Base-by-base conservation (phyloP, 2,797 vertebrate species). In the Podargus strigoides region DNA sequence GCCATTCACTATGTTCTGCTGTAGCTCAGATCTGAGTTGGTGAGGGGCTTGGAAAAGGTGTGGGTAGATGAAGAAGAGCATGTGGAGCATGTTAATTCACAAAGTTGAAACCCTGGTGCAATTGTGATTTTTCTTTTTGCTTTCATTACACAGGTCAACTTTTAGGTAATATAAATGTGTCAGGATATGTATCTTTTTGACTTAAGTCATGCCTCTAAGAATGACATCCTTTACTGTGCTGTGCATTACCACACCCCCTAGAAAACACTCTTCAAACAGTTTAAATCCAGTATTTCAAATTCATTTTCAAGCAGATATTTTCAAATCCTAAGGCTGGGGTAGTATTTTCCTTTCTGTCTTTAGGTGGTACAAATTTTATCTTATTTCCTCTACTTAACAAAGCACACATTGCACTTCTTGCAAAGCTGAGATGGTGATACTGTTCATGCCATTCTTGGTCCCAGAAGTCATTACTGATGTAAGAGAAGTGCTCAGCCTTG, bases 171-270 rank as follows among this genome's bases (percentile, higher is more conserved):
- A 9, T 55, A 90, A 90, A 30, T 74, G 30, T 19, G 5, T 73
- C 13, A 58, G 39, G 68, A 59, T 11, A 42, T 0, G 0, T 52
- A 37, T 32, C 37, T 74, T 55, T 44, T 47, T 36, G 55, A 55
- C 19, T 19, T 67, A 24, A 84, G n/a, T 37, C 34, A 44, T 47
- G 14, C 26, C 28, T 83, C 36, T 75, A 19, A 63, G 10, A 22
- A n/a, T 16, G 8, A 5, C 23, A 72, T 63, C 12, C 28, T 46
- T 92, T 80, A 58, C 30, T 50, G 8, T 15, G 60, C 19, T 88
- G 19, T 86, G 36, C 32, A 19, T 69, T 69, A 34, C 39, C 39
- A 37, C 22, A n/a, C 2, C 7, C 12, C n/a, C 30, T 39, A 59
- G 21, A 85, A 90, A 81, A 52, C 14, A 46, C 6, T 46, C 11